Evolutionary conservation across 2,797 vertebrate species (phyloP).

Genomic region (Ficedula albicollis): DNA sequence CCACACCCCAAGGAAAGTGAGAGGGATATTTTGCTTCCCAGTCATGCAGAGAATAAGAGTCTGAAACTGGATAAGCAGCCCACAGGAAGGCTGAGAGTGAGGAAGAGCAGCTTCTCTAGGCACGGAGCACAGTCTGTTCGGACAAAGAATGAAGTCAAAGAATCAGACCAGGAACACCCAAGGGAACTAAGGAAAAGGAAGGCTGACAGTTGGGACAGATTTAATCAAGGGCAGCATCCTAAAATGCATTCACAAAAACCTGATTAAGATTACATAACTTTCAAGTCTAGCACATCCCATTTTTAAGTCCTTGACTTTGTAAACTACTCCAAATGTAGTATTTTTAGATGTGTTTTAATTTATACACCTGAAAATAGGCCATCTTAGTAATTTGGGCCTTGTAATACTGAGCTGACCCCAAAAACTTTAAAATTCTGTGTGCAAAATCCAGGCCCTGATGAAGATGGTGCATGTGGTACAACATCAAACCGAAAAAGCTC

Average conservation of each 20-base stretch:
- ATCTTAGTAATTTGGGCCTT: background rate
- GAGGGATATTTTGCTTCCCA: background rate
- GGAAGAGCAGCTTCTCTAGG: background rate
- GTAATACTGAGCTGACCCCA: background rate
- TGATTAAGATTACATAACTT: background rate
- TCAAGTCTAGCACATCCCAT: background rate
- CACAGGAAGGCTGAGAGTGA: background rate
- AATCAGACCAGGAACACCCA: background rate
- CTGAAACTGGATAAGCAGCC: background rate
- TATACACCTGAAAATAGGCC: background rate
- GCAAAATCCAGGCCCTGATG: background rate
- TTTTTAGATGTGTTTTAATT: background rate
- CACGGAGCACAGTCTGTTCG: background rate
- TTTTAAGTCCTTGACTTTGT: background rate
- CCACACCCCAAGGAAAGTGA: background rate
- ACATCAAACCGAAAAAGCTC: background rate
- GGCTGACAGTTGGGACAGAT: background rate
- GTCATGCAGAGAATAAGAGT: background rate
- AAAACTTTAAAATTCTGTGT: background rate
- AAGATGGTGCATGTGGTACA: background rate
- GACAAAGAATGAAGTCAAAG: background rate
- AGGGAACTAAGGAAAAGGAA: background rate
- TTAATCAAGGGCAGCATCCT: background rate
- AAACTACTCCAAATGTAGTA: background rate
- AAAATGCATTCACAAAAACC: background rate